Conservation (phyloP, 2,888 invertebrate genomes). For the Rhagonycha lutea region DNA sequence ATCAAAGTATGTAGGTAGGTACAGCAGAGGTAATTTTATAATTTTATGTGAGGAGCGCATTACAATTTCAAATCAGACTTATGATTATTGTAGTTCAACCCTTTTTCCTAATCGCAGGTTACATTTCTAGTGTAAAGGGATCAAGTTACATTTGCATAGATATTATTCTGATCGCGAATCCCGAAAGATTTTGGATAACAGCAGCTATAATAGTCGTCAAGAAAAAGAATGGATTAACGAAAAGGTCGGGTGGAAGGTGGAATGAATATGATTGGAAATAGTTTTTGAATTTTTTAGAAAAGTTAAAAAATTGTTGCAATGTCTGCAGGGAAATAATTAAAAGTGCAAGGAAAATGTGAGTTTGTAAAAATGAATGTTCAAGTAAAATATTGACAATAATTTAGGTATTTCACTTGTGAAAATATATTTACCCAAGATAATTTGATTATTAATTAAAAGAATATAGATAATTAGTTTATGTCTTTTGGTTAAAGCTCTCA, state of each 20-base stretch:
- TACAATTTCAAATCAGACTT: neutral
- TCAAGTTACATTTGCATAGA: neutral
- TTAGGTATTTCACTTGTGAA: no score
- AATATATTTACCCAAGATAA: no score
- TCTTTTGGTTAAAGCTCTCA: no score
- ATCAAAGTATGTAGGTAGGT: neutral
- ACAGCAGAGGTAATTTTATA: neutral
- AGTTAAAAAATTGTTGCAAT: neutral
- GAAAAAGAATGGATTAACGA: neutral
- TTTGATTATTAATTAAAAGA: no score
- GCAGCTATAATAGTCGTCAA: neutral
- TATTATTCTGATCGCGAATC: neutral
- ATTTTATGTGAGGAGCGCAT: neutral
- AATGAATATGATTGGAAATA: neutral
- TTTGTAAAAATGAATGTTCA: no score
- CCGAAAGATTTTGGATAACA: neutral
- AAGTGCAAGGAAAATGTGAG: no score
- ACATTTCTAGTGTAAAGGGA: neutral
- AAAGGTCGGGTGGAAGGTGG: neutral
- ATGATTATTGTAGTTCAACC: neutral
- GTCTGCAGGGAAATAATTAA: neutral
- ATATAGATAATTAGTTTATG: no score
- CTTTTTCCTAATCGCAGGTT: neutral
- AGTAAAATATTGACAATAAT: no score
- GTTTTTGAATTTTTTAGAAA: neutral